A percentile compares a stretch with the other conserved stretches of the same genome.
Evolutionary conservation across 2,113 vertebrate species (phyloP).

Genomic region (Cryptotis parvus): DNA sequence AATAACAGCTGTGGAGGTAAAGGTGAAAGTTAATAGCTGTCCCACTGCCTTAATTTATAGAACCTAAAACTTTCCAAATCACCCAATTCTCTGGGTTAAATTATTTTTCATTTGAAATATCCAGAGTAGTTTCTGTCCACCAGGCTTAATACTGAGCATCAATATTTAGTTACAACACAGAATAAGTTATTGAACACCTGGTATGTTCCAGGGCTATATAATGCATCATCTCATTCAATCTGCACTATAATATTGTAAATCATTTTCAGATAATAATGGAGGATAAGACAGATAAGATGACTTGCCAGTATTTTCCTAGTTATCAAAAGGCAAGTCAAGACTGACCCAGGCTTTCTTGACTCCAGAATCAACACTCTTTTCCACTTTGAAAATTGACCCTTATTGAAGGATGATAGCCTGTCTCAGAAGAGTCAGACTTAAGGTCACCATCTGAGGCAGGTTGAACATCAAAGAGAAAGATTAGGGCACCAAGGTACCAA

Average conservation of each 20-base stretch:
- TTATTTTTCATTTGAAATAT: neutral
- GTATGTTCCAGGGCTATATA: neutral
- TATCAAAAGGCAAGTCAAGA: neutral
- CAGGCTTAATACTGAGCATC: neutral
- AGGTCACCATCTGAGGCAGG: neutral
- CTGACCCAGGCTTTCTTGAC: neutral
- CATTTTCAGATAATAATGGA: neutral
- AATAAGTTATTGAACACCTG: neutral
- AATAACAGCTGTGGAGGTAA: neutral
- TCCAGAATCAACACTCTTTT: neutral
- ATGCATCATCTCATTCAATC: neutral
- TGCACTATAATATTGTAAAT: neutral
- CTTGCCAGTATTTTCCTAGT: neutral
- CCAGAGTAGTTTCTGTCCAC: neutral
- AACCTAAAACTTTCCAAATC: neutral
- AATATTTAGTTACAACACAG: constrained; percentile 29
- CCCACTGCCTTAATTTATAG: neutral
- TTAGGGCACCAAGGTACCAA: neutral
- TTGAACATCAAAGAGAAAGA: neutral
- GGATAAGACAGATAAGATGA: neutral
- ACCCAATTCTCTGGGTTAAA: neutral
- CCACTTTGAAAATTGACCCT: neutral
- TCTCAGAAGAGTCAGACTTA: neutral
- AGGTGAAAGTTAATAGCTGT: neutral
- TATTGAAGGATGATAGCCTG: neutral